Base-by-base conservation (phyloP, 2,113 vertebrate species). In the Helogale parvula region DNA sequence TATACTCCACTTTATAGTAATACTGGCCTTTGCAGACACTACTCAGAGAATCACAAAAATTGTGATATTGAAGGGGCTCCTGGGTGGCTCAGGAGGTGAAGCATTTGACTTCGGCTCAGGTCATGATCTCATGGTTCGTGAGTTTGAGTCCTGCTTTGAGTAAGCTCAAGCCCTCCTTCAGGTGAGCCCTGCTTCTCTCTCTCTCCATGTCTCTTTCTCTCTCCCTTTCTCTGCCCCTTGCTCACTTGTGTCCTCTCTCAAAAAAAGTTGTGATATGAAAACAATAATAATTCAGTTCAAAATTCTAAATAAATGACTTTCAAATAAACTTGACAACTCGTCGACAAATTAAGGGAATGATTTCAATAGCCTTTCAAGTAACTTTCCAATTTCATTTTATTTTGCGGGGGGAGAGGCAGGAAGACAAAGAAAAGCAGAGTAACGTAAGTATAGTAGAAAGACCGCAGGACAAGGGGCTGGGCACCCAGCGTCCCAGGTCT, bases 291-390 rank as follows among this genome's bases (percentile, higher is more conserved):
- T n/a, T 15, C 57, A 68, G 66, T 23, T 90, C 15, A 76, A 92
- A 93, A 69, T 87, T 69, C 41, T 50, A 66, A 83, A 71, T n/a
- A 33, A 79, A 41, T 7, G 45, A 45, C 81, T 93, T 88, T 63
- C 25, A 41, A 87, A 52, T 47, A 9, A 68, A 88, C 57, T 68
- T 84, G 12, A 60, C 27, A 87, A 74, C 14, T 72, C 81, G 27
- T 12, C 41, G 38, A 82, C 25, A 38, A 88, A n/a, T 35, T 13
- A 47, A 87, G 8, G 57, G 54, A 80, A 94, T 14, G 17, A 85
- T 47, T 81, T 95, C n/a, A 16, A 65, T 5, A 82, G 41, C 4
- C 52, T 85, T 88, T 66, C 23, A 13, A 66, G 35, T 65, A 87
- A 71, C 41, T n/a, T 41, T 33, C 8, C 0, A 1, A 50, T n/a